Conservation (phyloP, 2,888 invertebrate genomes). For the Lasioglossum calceatum region DNA sequence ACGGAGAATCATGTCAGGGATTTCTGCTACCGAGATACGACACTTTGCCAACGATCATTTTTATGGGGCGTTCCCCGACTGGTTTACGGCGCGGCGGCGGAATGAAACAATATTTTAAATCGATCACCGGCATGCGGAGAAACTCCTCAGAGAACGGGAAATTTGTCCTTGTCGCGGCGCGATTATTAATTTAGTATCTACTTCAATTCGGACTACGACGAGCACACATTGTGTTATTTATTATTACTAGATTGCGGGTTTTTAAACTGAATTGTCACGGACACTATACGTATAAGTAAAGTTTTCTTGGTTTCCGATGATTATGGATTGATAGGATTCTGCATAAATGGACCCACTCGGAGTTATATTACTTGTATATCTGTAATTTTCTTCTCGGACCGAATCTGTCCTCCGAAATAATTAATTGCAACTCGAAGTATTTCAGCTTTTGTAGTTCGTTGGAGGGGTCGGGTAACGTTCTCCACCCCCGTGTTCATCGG, state of each 20-base stretch:
- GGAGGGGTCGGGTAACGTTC: not conserved
- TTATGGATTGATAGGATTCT: too few species aligned
- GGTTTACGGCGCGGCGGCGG: not conserved
- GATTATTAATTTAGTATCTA: not conserved
- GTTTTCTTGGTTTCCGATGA: too few species aligned
- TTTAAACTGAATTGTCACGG: not conserved
- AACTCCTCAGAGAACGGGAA: not conserved
- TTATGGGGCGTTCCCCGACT: conserved; percentile 1
- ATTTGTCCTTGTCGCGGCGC: not conserved
- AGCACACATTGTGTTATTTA: not conserved
- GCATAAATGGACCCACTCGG: too few species aligned
- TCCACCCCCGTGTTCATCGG: not conserved
- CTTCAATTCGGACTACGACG: not conserved
- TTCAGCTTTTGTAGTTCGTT: not conserved
- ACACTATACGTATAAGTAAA: too few species aligned
- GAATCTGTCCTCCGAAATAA: not conserved
- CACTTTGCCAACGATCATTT: conserved; percentile 1
- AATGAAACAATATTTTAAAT: conserved; percentile 11
- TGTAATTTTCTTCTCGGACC: not conserved
- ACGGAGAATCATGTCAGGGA: not conserved
- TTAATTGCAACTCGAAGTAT: not conserved
- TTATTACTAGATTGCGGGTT: not conserved
- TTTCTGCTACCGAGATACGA: not conserved
- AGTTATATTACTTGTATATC: not conserved
- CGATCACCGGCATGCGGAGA: not conserved